A percentile compares a stretch with the other conserved stretches of the same genome.
These are phyloP conservation scores for Bergia sp. DNA, from an alignment of 92 coral and sea anemone species.

Conservation along the genomic window DNA sequence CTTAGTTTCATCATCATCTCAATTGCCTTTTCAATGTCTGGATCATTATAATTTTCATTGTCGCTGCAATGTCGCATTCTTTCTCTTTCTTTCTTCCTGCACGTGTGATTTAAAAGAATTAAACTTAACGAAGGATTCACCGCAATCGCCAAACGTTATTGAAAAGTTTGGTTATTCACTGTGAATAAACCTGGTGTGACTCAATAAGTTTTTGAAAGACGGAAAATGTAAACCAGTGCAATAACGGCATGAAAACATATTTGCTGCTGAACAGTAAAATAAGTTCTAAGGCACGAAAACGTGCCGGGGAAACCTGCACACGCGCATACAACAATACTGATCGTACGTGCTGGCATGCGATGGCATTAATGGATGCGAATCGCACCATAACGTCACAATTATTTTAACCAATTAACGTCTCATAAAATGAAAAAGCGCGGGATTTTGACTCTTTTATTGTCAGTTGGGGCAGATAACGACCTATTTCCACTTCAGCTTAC, in stretches of 20 bases:
- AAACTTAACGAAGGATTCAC: conserved; percentile 53
- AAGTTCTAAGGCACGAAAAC: too few species aligned
- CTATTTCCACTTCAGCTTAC: neutral
- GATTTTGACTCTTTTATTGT: too few species aligned
- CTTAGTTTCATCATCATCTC: conserved; percentile 8
- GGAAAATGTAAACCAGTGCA: conserved; percentile 39
- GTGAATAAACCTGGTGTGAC: conserved; percentile 55
- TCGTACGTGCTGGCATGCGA: too few species aligned
- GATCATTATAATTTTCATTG: conserved; percentile 29
- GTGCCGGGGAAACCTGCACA: too few species aligned
- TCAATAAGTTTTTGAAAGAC: conserved; percentile 40
- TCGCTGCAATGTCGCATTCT: neutral
- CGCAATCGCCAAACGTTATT: conserved; percentile 60
- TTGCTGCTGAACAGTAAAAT: neutral
- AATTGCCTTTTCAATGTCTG: neutral
- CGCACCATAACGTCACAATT: too few species aligned
- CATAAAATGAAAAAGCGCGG: too few species aligned
- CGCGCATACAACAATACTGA: too few species aligned
- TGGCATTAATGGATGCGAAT: too few species aligned
- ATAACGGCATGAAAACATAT: conserved; percentile 46
- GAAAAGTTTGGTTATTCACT: conserved; percentile 71
- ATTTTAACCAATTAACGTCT: too few species aligned
- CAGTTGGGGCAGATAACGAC: too few species aligned
- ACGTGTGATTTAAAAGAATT: conserved; percentile 71
- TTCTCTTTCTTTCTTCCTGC: conserved; percentile 14